Conservation (phyloP, 1,140 invertebrate genomes). For the Eubasilissa regina region DNA sequence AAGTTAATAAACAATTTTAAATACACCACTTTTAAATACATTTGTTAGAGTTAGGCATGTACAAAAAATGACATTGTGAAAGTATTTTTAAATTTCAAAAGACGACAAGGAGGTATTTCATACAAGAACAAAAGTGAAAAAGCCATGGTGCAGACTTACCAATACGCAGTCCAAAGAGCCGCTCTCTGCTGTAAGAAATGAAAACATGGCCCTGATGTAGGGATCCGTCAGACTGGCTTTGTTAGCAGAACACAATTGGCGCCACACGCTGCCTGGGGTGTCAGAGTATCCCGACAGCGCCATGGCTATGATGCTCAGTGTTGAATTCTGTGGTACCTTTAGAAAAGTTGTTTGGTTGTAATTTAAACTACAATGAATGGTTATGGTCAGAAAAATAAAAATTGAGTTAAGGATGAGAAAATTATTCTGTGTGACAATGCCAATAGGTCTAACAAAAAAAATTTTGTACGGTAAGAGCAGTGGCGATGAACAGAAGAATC, state of each 20-base stretch:
- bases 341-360: not conserved
- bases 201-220: constrained; percentile 93
- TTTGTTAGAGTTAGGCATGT: too few species aligned
- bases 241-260: constrained; percentile 82
- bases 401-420: not conserved
- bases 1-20: too few species aligned
- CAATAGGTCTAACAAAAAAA: too few species aligned
- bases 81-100: too few species aligned
- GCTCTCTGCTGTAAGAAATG: constrained; percentile 88
- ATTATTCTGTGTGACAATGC: too few species aligned
- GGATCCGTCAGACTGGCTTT: constrained; percentile 85
- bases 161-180: constrained; percentile 86
- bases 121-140: too few species aligned
- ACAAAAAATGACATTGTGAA: too few species aligned
- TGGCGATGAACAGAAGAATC: too few species aligned
- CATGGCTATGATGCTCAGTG: constrained; percentile 85
- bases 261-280: constrained; percentile 87
- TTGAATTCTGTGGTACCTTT: constrained; percentile 61
- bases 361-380: too few species aligned
- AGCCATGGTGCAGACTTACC: constrained; percentile 70
- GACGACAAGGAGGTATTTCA: too few species aligned
- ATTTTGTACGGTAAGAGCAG: too few species aligned
- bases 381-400: not conserved
- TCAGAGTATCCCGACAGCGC: constrained; percentile 91
- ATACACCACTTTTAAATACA: too few species aligned